phyloP scores from a whole-genome alignment of 1,140 invertebrate genomes.

The Nomia melanderi region DNA sequence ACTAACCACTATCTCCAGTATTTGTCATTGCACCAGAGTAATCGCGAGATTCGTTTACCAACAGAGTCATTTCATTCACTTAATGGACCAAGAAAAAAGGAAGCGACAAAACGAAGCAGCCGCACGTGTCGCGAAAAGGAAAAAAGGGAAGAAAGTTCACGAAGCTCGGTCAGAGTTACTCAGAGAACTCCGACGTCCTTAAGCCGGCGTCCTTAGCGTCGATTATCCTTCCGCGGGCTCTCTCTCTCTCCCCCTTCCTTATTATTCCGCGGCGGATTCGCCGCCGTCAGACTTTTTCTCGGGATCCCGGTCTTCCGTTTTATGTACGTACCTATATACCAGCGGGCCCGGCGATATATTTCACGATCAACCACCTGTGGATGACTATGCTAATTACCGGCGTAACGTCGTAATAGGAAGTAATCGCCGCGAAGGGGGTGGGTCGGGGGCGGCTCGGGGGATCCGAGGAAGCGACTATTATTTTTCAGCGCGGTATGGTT shows the following conservation, averaged over 20 bases:
- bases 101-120: neutral
- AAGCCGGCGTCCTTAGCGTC: slow-evolving; percentile 35
- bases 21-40: neutral
- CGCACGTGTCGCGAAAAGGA: neutral
- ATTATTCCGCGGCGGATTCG: slow-evolving; percentile 42
- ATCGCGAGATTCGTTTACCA: neutral
- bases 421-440: slow-evolving; percentile 32
- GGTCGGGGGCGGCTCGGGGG: slow-evolving; percentile 9
- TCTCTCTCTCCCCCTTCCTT: slow-evolving; percentile 30
- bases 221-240: slow-evolving; percentile 38
- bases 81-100: neutral
- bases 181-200: slow-evolving; percentile 15
- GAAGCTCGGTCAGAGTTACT: slow-evolving; percentile 3
- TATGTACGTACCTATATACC: slow-evolving; percentile 14
- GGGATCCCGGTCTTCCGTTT: slow-evolving; percentile 22
- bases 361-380: slow-evolving; percentile 69
- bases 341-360: slow-evolving; percentile 52
- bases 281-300: slow-evolving; percentile 23
- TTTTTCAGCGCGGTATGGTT: slow-evolving; percentile 55
- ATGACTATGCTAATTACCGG: slow-evolving; percentile 67
- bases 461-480: slow-evolving; percentile 44
- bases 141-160: no score
- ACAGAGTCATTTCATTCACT: neutral
- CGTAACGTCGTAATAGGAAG: slow-evolving; percentile 61
- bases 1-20: no score